Conservation (phyloP, 2,113 vertebrate species). For the Xiphorhynchus elegans region DNA sequence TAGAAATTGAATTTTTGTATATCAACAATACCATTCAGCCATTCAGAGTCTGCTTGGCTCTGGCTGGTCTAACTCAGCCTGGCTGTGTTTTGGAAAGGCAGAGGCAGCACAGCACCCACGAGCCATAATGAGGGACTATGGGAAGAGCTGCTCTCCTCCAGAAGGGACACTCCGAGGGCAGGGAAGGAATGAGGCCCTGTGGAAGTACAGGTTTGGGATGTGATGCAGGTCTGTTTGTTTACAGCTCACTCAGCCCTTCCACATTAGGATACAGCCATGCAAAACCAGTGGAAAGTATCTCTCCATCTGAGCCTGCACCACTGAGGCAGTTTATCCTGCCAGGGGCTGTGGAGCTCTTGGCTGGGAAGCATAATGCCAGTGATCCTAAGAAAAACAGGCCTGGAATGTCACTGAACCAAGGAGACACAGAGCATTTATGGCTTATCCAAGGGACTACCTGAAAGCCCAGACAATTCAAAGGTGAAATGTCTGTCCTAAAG, state of each 20-base stretch:
- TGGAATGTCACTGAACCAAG: background rate
- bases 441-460: background rate
- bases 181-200: slow-evolving; percentile 16
- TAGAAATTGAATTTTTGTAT: background rate
- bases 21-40: background rate
- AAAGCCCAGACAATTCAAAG: background rate
- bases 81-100: background rate
- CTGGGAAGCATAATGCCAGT: background rate
- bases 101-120: background rate
- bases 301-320: slow-evolving; percentile 11
- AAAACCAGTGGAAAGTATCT: slow-evolving; percentile 23
- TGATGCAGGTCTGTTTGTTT: slow-evolving; percentile 32
- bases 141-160: background rate
- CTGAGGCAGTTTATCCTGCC: background rate
- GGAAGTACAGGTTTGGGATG: slow-evolving; percentile 28
- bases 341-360: background rate
- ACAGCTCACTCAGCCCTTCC: slow-evolving; percentile 19
- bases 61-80: background rate
- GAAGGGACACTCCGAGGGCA: slow-evolving; percentile 1
- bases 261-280: slow-evolving; percentile 6
- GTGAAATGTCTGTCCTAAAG: background rate
- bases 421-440: background rate
- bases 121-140: background rate
- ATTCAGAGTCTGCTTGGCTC: background rate
- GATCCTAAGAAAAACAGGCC: background rate